Evolutionary conservation across 2,113 vertebrate genomes (phyloP).

Genomic region (Centropristis striata): DNA sequence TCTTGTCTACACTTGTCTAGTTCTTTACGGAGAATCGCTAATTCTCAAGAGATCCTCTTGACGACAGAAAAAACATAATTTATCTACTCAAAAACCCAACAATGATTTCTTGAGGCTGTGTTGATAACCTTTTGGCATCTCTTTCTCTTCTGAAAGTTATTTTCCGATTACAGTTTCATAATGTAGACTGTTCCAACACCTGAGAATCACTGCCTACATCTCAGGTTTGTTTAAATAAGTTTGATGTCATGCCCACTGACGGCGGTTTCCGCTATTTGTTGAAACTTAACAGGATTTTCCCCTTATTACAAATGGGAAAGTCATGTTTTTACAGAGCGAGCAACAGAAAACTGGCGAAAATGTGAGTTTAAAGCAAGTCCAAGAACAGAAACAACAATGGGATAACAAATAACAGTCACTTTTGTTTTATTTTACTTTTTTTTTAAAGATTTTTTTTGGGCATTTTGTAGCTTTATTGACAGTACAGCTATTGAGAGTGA

Average conservation of each 20-base stretch:
- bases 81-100: conserved; percentile 8
- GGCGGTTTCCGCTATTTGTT: background rate
- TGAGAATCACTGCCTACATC: background rate
- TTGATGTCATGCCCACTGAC: background rate
- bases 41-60: conserved; percentile 19
- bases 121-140: background rate
- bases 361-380: background rate
- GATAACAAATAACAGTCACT: background rate
- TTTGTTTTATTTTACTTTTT: no score
- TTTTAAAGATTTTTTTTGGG: no score
- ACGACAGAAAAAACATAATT: conserved; percentile 12
- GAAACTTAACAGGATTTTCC: background rate
- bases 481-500: no score
- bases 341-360: background rate
- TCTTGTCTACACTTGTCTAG: background rate
- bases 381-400: background rate
- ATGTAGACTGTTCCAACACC: background rate
- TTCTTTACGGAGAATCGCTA: conserved; percentile 1
- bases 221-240: background rate
- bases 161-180: conserved; percentile 1
- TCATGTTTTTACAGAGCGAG: background rate
- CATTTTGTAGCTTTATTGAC: no score
- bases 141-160: background rate
- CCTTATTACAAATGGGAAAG: background rate
- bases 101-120: conserved; percentile 3